Percentiles rank a stretch among this genome's conserved stretches.
Evolutionary conservation across 2,888 invertebrate genomes (phyloP).

Genomic region (Andrena bucephala): DNA sequence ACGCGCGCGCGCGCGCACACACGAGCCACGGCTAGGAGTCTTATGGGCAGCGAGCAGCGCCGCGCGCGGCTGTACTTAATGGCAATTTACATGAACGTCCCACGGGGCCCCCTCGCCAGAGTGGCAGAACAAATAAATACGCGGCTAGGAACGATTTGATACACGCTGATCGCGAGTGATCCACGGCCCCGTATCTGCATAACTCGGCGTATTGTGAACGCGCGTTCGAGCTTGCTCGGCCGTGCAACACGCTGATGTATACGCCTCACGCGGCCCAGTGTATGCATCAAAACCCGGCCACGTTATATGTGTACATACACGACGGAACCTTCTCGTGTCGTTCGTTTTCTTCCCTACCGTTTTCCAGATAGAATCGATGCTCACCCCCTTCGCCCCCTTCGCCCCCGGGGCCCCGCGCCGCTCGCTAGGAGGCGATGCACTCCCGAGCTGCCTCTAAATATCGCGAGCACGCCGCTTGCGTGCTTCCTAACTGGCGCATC

Average conservation of each 20-base stretch:
- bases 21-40: constrained; percentile 7
- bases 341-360: constrained; percentile 5
- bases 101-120: constrained; percentile 54
- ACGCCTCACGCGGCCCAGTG: constrained; percentile 16
- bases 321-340: constrained; percentile 17
- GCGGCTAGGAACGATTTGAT: constrained; percentile 66
- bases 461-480: constrained; percentile 25
- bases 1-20: not conserved
- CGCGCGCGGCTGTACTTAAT: constrained; percentile 46
- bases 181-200: constrained; percentile 46
- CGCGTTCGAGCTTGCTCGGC: constrained; percentile 3
- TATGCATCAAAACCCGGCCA: constrained; percentile 16
- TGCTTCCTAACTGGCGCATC: constrained; percentile 16
- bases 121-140: constrained; percentile 62
- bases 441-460: constrained; percentile 37
- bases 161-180: constrained; percentile 63
- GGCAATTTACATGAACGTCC: constrained; percentile 69
- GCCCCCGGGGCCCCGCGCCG: not conserved
- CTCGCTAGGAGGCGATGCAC: constrained; percentile 22
- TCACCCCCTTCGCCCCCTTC: not conserved
- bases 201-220: constrained; percentile 38
- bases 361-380: constrained; percentile 36
- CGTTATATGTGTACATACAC: constrained; percentile 6
- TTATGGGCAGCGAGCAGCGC: constrained; percentile 29
- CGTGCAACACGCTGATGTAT: constrained; percentile 23